Conservation (phyloP, 2,797 vertebrate genomes). For the Micrastur ruficollis region DNA sequence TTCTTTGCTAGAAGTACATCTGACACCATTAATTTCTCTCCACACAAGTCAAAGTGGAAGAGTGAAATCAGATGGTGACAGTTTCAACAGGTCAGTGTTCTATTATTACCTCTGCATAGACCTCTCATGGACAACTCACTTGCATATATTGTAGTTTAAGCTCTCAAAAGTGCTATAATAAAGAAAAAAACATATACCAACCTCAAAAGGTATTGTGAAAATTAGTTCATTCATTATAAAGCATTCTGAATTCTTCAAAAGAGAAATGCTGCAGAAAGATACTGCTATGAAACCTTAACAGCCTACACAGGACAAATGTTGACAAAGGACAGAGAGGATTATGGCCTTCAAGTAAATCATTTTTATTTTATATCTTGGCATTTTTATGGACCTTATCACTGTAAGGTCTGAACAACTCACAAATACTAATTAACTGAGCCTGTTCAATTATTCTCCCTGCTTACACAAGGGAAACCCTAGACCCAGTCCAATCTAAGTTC, state of each 20-base stretch:
- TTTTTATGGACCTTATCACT: constrained; percentile 48
- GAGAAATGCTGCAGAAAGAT: neutral
- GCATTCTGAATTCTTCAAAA: neutral
- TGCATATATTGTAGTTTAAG: neutral
- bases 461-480: constrained; percentile 58
- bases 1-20: neutral
- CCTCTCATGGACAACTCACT: neutral
- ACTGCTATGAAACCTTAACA: neutral
- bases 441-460: constrained; percentile 44
- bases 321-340: constrained; percentile 18
- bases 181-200: neutral
- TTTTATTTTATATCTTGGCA: constrained; percentile 6
- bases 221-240: neutral
- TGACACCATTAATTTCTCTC: neutral
- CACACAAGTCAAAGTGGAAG: neutral
- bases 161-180: neutral
- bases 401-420: constrained; percentile 18
- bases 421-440: constrained; percentile 54
- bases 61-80: neutral
- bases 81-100: neutral
- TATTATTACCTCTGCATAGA: neutral
- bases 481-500: constrained; percentile 46
- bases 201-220: neutral
- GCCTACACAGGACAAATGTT: neutral
- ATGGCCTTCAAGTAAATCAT: constrained; percentile 2